A percentile compares a stretch with the other conserved stretches of the same genome.
Conservation (phyloP, 2,888 invertebrate species). For the Neocrepidodera transversa region DNA sequence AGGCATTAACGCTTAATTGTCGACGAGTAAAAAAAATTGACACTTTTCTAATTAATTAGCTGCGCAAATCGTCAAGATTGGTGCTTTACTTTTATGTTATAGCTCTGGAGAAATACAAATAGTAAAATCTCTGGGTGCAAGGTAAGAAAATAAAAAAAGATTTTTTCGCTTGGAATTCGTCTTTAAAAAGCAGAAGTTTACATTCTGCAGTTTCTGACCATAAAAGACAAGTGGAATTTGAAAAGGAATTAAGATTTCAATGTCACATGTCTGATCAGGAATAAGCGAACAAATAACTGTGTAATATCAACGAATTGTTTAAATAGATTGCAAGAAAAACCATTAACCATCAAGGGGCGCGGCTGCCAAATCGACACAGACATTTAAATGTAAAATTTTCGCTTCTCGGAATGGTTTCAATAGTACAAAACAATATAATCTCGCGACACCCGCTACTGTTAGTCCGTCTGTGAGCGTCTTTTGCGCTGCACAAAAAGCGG, state of each 20-base stretch:
- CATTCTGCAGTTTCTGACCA: constrained; percentile 3
- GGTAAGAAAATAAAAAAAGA: background rate
- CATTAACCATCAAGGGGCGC: background rate
- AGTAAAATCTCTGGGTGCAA: constrained; percentile 20
- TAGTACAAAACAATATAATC: constrained; percentile 24
- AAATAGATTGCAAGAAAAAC: too few species aligned
- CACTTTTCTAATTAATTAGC: constrained; percentile 39
- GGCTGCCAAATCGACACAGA: background rate
- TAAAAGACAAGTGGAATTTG: background rate
- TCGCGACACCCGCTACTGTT: constrained; percentile 17
- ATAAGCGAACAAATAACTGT: too few species aligned
- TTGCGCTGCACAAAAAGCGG: constrained; percentile 14
- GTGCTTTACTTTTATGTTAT: constrained; percentile 36
- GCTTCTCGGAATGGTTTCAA: background rate
- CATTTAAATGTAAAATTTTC: constrained; percentile 15
- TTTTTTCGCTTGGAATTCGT: constrained; percentile 1
- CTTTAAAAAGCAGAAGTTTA: constrained; percentile 3
- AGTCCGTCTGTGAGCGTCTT: constrained; percentile 8
- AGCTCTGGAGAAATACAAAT: constrained; percentile 26
- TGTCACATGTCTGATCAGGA: too few species aligned
- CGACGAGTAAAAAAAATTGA: constrained; percentile 29
- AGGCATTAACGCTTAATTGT: constrained; percentile 40
- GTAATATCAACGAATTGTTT: too few species aligned
- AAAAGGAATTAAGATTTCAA: constrained; percentile 10
- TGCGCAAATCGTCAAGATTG: constrained; percentile 26